Conservation (phyloP, 1,140 invertebrate species). For the Zaprionus camerounensis region DNA sequence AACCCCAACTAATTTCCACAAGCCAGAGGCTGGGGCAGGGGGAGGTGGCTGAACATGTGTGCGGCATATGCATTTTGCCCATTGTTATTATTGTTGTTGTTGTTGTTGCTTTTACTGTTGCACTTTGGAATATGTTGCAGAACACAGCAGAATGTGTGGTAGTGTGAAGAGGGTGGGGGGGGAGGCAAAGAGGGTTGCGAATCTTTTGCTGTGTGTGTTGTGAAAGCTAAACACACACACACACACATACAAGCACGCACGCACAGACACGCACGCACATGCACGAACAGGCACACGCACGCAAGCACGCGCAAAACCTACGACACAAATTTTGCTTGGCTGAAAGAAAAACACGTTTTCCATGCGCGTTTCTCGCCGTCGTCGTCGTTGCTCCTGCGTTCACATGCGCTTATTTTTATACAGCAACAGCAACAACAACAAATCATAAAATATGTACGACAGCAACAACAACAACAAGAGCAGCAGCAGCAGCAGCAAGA, state of each 20-base stretch:
- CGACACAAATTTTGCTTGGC: conserved; percentile 51
- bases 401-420: conserved; percentile 55
- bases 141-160: conserved; percentile 3
- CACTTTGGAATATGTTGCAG: conserved; percentile 25
- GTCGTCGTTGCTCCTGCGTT: conserved; percentile 7
- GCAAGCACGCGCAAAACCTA: conserved; percentile 50
- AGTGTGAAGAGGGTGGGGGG: too few species aligned
- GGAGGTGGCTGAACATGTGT: conserved; percentile 42
- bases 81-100: conserved; percentile 16
- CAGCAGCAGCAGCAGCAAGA: conserved; percentile 9
- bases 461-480: conserved; percentile 25
- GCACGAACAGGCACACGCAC: neutral
- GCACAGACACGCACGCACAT: neutral
- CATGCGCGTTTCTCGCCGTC: conserved; percentile 17
- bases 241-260: neutral
- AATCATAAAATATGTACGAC: conserved; percentile 38
- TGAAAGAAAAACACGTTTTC: conserved; percentile 69
- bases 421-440: conserved; percentile 42
- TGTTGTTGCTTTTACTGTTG: conserved; percentile 36
- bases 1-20: conserved; percentile 20
- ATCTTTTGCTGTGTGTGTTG: conserved; percentile 37
- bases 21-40: neutral
- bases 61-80: conserved; percentile 55
- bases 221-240: conserved; percentile 41
- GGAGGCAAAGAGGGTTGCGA: conserved; percentile 1